Conservation (phyloP, 2,888 invertebrate species). For the Atherix ibis region DNA sequence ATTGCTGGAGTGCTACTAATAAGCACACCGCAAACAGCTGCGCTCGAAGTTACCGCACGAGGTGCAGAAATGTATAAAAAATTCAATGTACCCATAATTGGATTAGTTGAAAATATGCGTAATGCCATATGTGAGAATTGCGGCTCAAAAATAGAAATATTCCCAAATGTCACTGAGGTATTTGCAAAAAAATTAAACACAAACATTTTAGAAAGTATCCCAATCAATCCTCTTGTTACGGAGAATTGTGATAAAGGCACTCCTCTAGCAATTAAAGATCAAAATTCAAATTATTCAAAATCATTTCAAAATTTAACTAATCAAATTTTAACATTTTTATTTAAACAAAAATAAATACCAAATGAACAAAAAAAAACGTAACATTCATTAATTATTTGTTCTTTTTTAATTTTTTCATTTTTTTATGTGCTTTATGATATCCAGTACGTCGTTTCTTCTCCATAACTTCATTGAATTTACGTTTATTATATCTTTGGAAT, state of each 20-base stretch:
- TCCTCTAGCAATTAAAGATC: conserved; percentile 23
- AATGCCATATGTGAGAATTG: conserved; percentile 63
- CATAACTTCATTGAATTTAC: conserved; percentile 62
- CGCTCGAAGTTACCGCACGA: conserved; percentile 69
- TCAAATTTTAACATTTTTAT: conserved; percentile 12
- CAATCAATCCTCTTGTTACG: conserved; percentile 23
- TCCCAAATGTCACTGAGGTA: conserved; percentile 47
- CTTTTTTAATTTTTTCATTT: conserved; percentile 44
- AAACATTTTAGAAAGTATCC: conserved; percentile 44
- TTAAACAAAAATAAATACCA: conserved; percentile 1
- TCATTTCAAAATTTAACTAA: conserved; percentile 17
- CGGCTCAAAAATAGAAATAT: conserved; percentile 52
- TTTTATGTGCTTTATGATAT: conserved; percentile 57
- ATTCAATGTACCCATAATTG: conserved; percentile 65
- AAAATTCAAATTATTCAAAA: conserved; percentile 21
- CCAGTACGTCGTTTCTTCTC: conserved; percentile 51
- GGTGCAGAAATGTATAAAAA: conserved; percentile 81
- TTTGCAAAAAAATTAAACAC: conserved; percentile 50
- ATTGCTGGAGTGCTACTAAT: conserved; percentile 79
- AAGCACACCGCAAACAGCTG: conserved; percentile 81
- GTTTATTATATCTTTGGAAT: conserved; percentile 64
- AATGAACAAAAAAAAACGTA: background rate
- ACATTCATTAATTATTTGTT: conserved; percentile 16
- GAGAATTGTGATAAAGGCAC: conserved; percentile 27
- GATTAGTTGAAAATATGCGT: conserved; percentile 87